These are phyloP conservation scores for Leptonema lineaticorne DNA, from an alignment of 1,140 invertebrate species.

Conservation along the genomic window DNA sequence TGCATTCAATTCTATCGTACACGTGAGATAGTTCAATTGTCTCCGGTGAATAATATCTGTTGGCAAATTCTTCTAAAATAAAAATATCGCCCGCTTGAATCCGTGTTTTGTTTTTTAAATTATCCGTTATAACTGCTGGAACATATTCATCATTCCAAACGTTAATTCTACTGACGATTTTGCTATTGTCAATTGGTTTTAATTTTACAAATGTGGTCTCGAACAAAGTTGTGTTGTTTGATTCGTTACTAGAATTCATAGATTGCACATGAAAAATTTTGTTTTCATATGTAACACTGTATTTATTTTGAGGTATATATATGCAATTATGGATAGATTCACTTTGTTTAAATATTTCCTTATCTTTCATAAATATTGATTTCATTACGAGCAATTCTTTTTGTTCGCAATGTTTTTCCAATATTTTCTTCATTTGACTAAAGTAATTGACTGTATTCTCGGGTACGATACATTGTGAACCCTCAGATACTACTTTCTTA, in stretches of 20 bases:
- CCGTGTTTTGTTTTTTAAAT: constrained; percentile 27
- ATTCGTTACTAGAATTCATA: constrained; percentile 45
- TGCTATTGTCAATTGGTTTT: constrained; percentile 47
- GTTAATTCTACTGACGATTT: constrained; percentile 43
- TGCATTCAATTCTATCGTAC: constrained; percentile 29
- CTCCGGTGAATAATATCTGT: constrained; percentile 50
- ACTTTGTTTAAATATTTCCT: neutral
- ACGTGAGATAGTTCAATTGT: constrained; percentile 59
- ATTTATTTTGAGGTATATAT: neutral
- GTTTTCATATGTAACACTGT: constrained; percentile 42
- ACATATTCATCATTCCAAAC: constrained; percentile 51
- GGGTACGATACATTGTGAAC: neutral
- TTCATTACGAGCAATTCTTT: constrained; percentile 12
- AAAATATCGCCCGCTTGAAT: constrained; percentile 44
- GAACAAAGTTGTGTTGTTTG: constrained; percentile 43
- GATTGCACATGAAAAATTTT: constrained; percentile 48
- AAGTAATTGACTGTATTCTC: constrained; percentile 17
- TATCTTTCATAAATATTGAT: neutral
- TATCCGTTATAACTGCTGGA: constrained; percentile 43
- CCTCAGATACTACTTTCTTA: neutral
- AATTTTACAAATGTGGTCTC: constrained; percentile 50
- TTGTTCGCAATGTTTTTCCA: constrained; percentile 24
- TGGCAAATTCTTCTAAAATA: constrained; percentile 48
- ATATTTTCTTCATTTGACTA: constrained; percentile 16
- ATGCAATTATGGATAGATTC: neutral